phyloP scores from a whole-genome alignment of 2,113 vertebrate species.

The Triplophysa rosa region DNA sequence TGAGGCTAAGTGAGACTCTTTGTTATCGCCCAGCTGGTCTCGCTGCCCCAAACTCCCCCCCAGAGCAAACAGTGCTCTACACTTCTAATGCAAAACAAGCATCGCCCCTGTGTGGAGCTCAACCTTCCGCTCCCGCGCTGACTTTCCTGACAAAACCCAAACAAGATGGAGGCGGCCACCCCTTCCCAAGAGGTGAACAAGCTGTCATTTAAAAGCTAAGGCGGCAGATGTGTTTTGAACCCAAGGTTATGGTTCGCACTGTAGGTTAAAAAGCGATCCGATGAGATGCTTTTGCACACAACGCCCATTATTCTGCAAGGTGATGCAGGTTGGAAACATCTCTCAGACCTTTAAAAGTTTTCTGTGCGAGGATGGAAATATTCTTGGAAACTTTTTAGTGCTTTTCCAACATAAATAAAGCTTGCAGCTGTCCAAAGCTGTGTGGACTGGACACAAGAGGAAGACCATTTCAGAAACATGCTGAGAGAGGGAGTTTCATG shows the following conservation, averaged over 20 bases:
- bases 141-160: constrained; percentile 1
- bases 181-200: not conserved
- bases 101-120: constrained; percentile 20
- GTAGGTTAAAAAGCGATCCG: too few species aligned
- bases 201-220: not conserved
- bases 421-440: constrained; percentile 64
- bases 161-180: not conserved
- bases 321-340: constrained; percentile 27
- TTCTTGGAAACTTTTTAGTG: constrained; percentile 60
- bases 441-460: constrained; percentile 60
- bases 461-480: constrained; percentile 53
- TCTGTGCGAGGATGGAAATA: constrained; percentile 60
- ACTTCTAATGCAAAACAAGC: constrained; percentile 36
- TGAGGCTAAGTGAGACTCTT: constrained; percentile 36
- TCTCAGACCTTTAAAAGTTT: constrained; percentile 52
- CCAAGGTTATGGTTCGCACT: too few species aligned
- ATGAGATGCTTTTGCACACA: not conserved
- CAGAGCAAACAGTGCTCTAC: constrained; percentile 36
- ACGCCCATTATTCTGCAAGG: not conserved
- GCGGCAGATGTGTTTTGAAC: not conserved
- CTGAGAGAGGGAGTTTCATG: constrained; percentile 53
- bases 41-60: not conserved
- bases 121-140: not conserved
- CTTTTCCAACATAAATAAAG: constrained; percentile 61
- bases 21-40: constrained; percentile 38